phyloP scores from a whole-genome alignment of 2,888 invertebrate genomes.

The Sisyra nigra region DNA sequence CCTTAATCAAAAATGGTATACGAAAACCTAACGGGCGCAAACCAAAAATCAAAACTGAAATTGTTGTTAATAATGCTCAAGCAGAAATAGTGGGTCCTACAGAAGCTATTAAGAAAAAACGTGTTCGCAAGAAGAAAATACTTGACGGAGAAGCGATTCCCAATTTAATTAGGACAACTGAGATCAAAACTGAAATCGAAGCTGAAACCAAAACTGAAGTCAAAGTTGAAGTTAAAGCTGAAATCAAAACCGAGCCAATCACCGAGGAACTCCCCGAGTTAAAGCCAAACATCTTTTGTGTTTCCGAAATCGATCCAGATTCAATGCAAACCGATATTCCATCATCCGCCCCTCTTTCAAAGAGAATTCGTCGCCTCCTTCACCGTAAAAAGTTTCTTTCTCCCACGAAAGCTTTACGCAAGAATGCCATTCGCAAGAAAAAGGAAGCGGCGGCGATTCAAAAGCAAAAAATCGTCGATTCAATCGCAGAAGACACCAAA shows the following conservation, averaged over 20 bases:
- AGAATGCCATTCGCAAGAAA: slow-evolving; percentile 15
- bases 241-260: too few species aligned
- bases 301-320: too few species aligned
- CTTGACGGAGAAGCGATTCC: background rate
- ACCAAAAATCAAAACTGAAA: background rate
- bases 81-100: background rate
- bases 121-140: slow-evolving; percentile 16
- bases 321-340: too few species aligned
- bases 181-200: slow-evolving; percentile 6
- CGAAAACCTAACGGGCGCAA: slow-evolving; percentile 1
- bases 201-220: slow-evolving; percentile 9
- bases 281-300: too few species aligned
- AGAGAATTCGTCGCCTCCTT: background rate
- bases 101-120: slow-evolving; percentile 14
- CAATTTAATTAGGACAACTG: slow-evolving; percentile 3
- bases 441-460: slow-evolving; percentile 17
- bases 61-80: background rate
- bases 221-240: slow-evolving; percentile 12
- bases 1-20: slow-evolving; percentile 21
- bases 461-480: slow-evolving; percentile 23
- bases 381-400: slow-evolving; percentile 13
- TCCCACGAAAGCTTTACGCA: slow-evolving; percentile 8
- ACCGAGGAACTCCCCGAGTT: too few species aligned
- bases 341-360: background rate
- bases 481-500: slow-evolving; percentile 16